phyloP scores from a whole-genome alignment of 2,797 vertebrate genomes.

The Diplodus puntazzo region DNA sequence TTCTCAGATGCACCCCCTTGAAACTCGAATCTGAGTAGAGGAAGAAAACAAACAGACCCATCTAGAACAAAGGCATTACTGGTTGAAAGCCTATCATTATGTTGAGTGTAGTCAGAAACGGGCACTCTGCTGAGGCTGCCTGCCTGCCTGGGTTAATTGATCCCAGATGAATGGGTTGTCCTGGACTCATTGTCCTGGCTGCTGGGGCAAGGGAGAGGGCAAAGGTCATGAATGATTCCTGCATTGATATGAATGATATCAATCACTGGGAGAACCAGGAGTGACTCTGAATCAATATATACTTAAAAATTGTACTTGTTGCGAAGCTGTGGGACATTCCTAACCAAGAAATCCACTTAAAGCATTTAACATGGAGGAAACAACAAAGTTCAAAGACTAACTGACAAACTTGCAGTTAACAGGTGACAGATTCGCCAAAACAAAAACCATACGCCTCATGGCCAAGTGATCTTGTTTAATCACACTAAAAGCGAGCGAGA shows the following conservation, averaged over 20 bases:
- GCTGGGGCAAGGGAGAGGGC: conserved; percentile 18
- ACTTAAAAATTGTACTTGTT: neutral
- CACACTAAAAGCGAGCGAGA: conserved; percentile 10
- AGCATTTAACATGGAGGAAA: conserved; percentile 5
- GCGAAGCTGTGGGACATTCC: neutral
- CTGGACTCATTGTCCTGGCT: conserved; percentile 53
- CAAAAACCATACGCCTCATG: neutral
- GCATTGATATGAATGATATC: neutral
- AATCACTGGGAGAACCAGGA: neutral
- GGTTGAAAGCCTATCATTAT: conserved; percentile 81
- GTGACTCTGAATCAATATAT: neutral
- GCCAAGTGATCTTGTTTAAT: conserved; percentile 11
- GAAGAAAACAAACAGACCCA: conserved; percentile 78
- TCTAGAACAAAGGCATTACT: conserved; percentile 75
- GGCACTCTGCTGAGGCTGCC: conserved; percentile 56
- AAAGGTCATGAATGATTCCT: conserved; percentile 19
- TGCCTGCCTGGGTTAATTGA: conserved; percentile 70
- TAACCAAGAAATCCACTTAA: neutral
- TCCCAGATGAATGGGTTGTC: conserved; percentile 76
- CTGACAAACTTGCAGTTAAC: conserved; percentile 15
- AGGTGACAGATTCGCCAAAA: conserved; percentile 5
- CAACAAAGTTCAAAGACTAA: conserved; percentile 17
- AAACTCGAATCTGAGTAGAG: conserved; percentile 66
- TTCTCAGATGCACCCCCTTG: conserved; percentile 67
- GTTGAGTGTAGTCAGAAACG: conserved; percentile 63